These are phyloP conservation scores for Dryomyza anilis DNA, from an alignment of 2,888 invertebrate species.

Conservation along the genomic window DNA sequence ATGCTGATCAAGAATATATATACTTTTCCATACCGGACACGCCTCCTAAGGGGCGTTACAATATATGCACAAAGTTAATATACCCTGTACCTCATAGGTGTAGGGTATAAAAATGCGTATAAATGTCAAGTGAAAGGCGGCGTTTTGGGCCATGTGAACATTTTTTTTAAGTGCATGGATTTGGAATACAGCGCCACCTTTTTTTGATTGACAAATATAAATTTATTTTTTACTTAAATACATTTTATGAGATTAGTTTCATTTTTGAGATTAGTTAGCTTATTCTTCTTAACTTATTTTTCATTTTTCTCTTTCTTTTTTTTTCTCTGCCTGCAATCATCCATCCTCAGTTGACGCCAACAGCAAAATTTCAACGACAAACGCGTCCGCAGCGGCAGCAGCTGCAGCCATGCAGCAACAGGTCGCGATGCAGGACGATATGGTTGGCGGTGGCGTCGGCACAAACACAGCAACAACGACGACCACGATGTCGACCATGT, in stretches of 20 bases:
- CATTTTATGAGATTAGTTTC: not conserved
- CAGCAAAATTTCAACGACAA: conserved; percentile 38
- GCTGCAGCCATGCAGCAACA: conserved; percentile 45
- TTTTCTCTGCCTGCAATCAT: conserved; percentile 29
- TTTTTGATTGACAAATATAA: no score
- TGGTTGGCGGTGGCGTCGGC: conserved; percentile 22
- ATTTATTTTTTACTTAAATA: not conserved
- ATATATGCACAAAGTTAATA: no score
- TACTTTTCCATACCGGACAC: no score
- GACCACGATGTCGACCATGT: conserved; percentile 61
- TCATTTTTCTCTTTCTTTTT: conserved; percentile 23
- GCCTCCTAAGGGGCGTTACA: no score
- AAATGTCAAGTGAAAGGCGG: no score
- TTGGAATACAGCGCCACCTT: no score
- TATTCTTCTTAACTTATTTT: not conserved
- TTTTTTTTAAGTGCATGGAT: no score
- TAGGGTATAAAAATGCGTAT: no score
- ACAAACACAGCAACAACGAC: conserved; percentile 39
- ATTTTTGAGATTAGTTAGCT: no score
- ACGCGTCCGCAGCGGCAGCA: conserved; percentile 26
- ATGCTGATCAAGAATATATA: no score
- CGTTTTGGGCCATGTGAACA: no score
- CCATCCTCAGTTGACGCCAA: conserved; percentile 54
- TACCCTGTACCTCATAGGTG: no score
- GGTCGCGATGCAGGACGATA: conserved; percentile 54